phyloP scores from a whole-genome alignment of 2,888 invertebrate species.

The Anorthoa munda region DNA sequence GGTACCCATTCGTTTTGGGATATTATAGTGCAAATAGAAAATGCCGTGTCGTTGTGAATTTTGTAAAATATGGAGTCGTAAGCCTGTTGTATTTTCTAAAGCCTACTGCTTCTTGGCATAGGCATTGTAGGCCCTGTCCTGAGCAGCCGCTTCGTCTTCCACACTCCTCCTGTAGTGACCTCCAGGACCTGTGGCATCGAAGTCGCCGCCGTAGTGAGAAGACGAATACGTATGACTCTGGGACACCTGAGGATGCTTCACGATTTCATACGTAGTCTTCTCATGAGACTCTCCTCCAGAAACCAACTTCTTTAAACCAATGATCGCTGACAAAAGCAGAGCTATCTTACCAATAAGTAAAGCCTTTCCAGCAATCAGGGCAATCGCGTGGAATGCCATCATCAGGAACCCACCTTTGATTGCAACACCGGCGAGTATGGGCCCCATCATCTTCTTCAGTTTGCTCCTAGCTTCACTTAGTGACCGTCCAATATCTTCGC shows the following conservation, averaged over 20 bases:
- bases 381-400: slow-evolving; percentile 94
- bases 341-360: slow-evolving; percentile 96
- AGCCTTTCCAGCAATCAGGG: slow-evolving; percentile 95
- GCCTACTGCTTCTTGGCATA: slow-evolving; percentile 85
- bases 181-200: slow-evolving; percentile 90
- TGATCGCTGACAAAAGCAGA: slow-evolving; percentile 94
- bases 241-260: slow-evolving; percentile 96
- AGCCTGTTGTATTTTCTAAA: slow-evolving; percentile 67
- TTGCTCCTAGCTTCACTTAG: slow-evolving; percentile 91
- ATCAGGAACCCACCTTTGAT: slow-evolving; percentile 94
- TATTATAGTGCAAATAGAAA: slow-evolving; percentile 61
- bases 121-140: slow-evolving; percentile 92
- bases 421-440: slow-evolving; percentile 93
- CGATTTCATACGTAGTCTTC: slow-evolving; percentile 96
- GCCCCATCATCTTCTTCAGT: slow-evolving; percentile 92
- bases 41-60: slow-evolving; percentile 82
- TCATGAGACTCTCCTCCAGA: slow-evolving; percentile 92
- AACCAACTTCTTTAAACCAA: slow-evolving; percentile 95
- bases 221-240: slow-evolving; percentile 95
- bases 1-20: slow-evolving; percentile 73
- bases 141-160: slow-evolving; percentile 91
- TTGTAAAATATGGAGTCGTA: slow-evolving; percentile 84
- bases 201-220: slow-evolving; percentile 92
- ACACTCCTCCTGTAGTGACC: slow-evolving; percentile 92
- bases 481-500: slow-evolving; percentile 86